phyloP scores from a whole-genome alignment of 2,888 invertebrate genomes.

The Didymodactylos carnosus region DNA sequence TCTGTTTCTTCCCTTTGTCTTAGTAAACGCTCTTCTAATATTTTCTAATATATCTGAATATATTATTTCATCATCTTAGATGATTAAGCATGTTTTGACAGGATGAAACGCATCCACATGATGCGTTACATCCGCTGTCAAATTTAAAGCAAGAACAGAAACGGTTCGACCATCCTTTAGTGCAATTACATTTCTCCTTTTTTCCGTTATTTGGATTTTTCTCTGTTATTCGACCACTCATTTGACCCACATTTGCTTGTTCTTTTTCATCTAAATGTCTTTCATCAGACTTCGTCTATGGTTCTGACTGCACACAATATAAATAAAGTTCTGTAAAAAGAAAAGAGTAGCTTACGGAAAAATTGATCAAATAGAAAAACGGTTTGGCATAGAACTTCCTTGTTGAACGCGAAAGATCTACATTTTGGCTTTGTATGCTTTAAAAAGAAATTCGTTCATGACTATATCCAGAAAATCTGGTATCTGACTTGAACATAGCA shows the following conservation, averaged over 20 bases:
- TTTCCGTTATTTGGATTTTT: not conserved
- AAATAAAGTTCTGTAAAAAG: too few relatives aligned
- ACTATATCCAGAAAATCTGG: too few relatives aligned
- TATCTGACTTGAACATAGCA: too few relatives aligned
- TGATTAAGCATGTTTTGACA: not conserved
- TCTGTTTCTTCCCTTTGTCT: too few relatives aligned
- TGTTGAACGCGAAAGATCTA: too few relatives aligned
- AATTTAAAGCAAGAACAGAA: not conserved
- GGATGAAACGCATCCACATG: not conserved
- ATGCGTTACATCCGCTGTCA: not conserved
- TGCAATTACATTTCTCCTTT: not conserved
- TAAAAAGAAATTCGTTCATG: too few relatives aligned
- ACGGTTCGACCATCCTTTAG: not conserved
- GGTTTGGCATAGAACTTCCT: too few relatives aligned
- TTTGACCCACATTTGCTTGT: not conserved
- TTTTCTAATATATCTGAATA: not conserved
- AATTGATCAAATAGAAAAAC: too few relatives aligned
- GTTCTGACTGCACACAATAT: too few relatives aligned
- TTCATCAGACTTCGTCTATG: not conserved
- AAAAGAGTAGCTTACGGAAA: not conserved
- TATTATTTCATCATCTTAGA: not conserved
- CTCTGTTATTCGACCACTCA: not conserved
- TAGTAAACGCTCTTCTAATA: too few relatives aligned
- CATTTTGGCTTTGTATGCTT: too few relatives aligned
- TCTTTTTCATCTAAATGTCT: not conserved